Base-by-base conservation (phyloP, 1,140 invertebrate species). In the Hermatobates lingyangjiaoensis region DNA sequence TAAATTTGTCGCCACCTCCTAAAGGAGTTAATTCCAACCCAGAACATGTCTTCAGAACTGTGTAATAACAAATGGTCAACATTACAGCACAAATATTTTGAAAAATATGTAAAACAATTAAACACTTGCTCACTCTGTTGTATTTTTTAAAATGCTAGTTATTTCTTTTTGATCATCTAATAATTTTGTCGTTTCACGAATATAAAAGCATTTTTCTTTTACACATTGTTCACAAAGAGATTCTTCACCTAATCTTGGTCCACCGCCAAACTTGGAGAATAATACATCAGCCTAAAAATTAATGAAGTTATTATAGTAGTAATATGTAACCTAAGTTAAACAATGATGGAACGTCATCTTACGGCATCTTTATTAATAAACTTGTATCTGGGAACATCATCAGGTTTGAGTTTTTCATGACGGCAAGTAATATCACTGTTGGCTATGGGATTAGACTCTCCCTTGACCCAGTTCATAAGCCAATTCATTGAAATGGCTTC, bases 191-290 rank as follows among this genome's bases (percentile, higher is more conserved):
- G 56, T 58, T 3, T 56, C 45, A 15, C 53, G 46, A n/a, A 60
- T 46, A 30, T 53, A 27, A 2, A 45, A 42, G 47, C 54, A 59
- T 51, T 59, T 57, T 27, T 44, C 51, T n/a, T 15, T 45, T 5
- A 62, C 56, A 57, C 60, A 62, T 30, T 56, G 51, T 27, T 34
- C 21, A 52, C 60, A 62, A 15, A 56, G n/a, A 27, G 48, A 47
- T 30, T 54, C 26, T 20, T 10, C 18, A 27, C 49, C 52, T 12
- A 62, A 30, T 50, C 58, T 55, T 28, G 58, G 58, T 2, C 59
- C 59, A 3, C 60, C 60, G 34, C 44, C 27, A 45, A 48, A 59
- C 12, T 56, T 50, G 21, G 55, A 56, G 53, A 55, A 62, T 14
- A 62, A 44, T 30, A 44, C 46, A 21, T 57, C 56, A 26, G 55